Percentiles rank a stretch among this genome's conserved stretches.
phyloP scores from a whole-genome alignment of 2,113 vertebrate genomes.

The Naja naja region DNA sequence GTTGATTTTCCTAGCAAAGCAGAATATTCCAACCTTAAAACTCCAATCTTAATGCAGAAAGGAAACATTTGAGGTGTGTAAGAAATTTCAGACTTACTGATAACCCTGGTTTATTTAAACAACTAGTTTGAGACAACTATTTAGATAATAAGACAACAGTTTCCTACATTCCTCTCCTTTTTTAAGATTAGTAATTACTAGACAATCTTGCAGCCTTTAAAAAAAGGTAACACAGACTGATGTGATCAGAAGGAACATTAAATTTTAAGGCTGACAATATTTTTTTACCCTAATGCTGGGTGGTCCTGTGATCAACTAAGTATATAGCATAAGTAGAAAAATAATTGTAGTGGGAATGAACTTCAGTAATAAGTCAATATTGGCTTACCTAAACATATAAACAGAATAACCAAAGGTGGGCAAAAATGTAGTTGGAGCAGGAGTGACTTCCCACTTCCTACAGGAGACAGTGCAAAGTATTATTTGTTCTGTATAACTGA shows the following conservation, averaged over 20 bases:
- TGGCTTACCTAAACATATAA: too few species aligned
- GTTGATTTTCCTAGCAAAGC: neutral
- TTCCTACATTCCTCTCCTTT: neutral
- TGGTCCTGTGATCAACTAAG: too few species aligned
- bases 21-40: neutral
- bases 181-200: neutral
- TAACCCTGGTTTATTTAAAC: neutral
- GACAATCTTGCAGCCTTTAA: too few species aligned
- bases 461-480: constrained; percentile 46
- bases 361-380: too few species aligned
- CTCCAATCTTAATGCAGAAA: neutral
- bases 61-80: neutral
- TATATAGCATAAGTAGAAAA: too few species aligned
- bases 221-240: too few species aligned
- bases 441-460: constrained; percentile 25
- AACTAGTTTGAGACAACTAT: neutral
- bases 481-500: constrained; percentile 34
- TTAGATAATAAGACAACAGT: neutral
- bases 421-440: neutral
- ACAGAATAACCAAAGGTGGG: too few species aligned
- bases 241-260: too few species aligned
- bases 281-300: too few species aligned
- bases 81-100: neutral
- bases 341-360: too few species aligned
- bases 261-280: too few species aligned